Conservation (phyloP, 1,140 invertebrate species). For the Ips typographus region DNA sequence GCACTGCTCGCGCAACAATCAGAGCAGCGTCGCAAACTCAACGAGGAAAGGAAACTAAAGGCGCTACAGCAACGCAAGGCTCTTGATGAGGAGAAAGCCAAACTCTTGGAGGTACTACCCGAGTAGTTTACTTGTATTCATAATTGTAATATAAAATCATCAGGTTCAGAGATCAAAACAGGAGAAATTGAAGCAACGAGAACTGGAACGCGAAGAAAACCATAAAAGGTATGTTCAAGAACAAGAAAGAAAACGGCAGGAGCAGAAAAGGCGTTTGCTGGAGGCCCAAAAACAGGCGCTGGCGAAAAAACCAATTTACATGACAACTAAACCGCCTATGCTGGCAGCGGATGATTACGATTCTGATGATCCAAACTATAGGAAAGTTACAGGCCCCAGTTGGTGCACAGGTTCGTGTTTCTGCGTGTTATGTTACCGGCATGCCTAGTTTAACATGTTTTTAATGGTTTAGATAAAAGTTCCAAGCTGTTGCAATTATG, state of each 20-base stretch:
- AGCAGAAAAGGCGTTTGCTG: conserved; percentile 42
- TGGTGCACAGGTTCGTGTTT: conserved; percentile 56
- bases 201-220: conserved; percentile 57
- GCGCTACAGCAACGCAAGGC: conserved; percentile 59
- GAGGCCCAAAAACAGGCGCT: conserved; percentile 50
- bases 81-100: conserved; percentile 58
- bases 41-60: conserved; percentile 61
- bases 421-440: not conserved
- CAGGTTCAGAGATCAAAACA: conserved; percentile 42
- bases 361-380: conserved; percentile 51
- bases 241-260: conserved; percentile 50
- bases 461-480: not conserved
- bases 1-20: conserved; percentile 41
- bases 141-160: too few species aligned
- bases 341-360: conserved; percentile 58
- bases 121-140: conserved; percentile 24
- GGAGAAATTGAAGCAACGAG: conserved; percentile 56
- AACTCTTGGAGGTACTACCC: conserved; percentile 57
- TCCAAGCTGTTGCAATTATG: conserved; percentile 1
- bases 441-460: not conserved
- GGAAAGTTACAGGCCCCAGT: conserved; percentile 48
- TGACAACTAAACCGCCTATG: conserved; percentile 52
- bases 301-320: conserved; percentile 53
- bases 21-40: conserved; percentile 60
- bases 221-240: conserved; percentile 57